A percentile compares a stretch with the other conserved stretches of the same genome.
Conservation (phyloP, 1,140 invertebrate species). For the Acromyrmex charruanus region DNA sequence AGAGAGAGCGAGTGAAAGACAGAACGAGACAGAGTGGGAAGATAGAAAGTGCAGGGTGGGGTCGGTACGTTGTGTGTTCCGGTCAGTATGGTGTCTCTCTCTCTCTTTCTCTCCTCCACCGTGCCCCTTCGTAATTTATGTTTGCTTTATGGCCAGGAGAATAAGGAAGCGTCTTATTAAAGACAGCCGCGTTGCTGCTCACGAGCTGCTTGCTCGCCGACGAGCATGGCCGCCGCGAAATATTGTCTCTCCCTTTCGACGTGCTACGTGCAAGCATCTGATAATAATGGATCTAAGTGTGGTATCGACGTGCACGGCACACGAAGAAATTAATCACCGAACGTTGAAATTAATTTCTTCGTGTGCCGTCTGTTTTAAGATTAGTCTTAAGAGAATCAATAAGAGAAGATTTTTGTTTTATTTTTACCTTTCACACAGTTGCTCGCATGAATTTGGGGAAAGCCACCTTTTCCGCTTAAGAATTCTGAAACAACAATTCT, state of each 20-base stretch:
- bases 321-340: constrained; percentile 38
- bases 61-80: constrained; percentile 71
- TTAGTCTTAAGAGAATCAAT: background rate
- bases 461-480: background rate
- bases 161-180: constrained; percentile 85
- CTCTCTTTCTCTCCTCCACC: constrained; percentile 58
- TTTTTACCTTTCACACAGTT: background rate
- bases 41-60: constrained; percentile 68
- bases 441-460: background rate
- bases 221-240: constrained; percentile 64
- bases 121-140: constrained; percentile 81
- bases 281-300: constrained; percentile 68
- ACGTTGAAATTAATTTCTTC: constrained; percentile 30
- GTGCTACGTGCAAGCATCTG: constrained; percentile 50
- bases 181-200: constrained; percentile 75
- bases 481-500: background rate
- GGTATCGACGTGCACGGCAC: constrained; percentile 33
- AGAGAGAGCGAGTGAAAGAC: background rate
- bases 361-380: background rate
- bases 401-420: background rate
- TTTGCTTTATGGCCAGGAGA: constrained; percentile 82
- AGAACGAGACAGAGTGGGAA: constrained; percentile 45
- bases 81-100: constrained; percentile 70
- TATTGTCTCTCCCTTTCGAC: constrained; percentile 59
- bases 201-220: constrained; percentile 67